phyloP scores from a whole-genome alignment of 1,140 invertebrate genomes.

The Conus ventricosus region DNA sequence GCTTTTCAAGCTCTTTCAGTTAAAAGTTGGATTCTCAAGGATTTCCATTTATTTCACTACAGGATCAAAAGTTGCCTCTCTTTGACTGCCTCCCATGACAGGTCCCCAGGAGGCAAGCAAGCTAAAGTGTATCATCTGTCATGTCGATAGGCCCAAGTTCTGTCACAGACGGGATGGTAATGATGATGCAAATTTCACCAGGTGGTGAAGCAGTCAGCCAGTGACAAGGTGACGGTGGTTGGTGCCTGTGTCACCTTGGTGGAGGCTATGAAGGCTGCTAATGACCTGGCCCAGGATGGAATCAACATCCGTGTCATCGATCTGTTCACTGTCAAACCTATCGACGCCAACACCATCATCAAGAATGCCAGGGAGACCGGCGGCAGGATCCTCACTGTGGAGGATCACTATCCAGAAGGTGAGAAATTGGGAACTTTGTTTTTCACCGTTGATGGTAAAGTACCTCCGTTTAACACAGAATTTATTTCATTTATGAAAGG shows the following conservation, averaged over 20 bases:
- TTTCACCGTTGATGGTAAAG: too few relatives aligned
- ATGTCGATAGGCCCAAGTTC: too few relatives aligned
- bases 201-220: constrained; percentile 83
- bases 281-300: constrained; percentile 80
- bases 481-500: neutral
- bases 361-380: constrained; percentile 86
- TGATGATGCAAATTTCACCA: constrained; percentile 43
- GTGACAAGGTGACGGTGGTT: constrained; percentile 89
- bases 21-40: too few relatives aligned
- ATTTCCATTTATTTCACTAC: too few relatives aligned
- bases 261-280: constrained; percentile 91
- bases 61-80: too few relatives aligned
- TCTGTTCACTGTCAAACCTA: constrained; percentile 96
- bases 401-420: constrained; percentile 98
- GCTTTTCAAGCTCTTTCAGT: too few relatives aligned
- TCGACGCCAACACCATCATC: constrained; percentile 88
- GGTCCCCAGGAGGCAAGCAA: too few relatives aligned
- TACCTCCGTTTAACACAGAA: too few relatives aligned
- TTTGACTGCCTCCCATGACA: too few relatives aligned
- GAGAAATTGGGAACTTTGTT: neutral
- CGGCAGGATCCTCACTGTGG: constrained; percentile 92
- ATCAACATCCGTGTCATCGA: constrained; percentile 89
- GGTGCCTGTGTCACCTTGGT: constrained; percentile 95
- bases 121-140: too few relatives aligned
- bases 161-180: too few relatives aligned